phyloP scores from a whole-genome alignment of 2,888 invertebrate genomes.

The Drosophila mimica region DNA sequence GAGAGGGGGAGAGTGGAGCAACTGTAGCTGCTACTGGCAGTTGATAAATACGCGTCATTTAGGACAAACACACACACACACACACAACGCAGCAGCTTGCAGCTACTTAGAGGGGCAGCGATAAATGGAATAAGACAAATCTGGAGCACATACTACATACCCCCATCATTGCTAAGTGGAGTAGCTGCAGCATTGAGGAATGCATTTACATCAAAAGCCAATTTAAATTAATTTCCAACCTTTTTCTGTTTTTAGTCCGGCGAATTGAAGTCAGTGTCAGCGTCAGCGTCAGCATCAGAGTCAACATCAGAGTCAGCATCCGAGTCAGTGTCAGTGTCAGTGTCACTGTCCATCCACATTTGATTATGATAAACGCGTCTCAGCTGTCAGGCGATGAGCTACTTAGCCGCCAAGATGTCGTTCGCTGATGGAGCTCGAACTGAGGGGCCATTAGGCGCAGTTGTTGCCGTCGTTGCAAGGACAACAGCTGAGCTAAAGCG shows the following conservation, averaged over 20 bases:
- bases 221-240: slow-evolving; percentile 85
- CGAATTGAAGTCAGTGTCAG: slow-evolving; percentile 6
- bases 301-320: slow-evolving; percentile 12
- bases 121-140: slow-evolving; percentile 62
- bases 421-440: slow-evolving; percentile 23
- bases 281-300: slow-evolving; percentile 35
- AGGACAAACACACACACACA: slow-evolving; percentile 64
- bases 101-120: slow-evolving; percentile 68
- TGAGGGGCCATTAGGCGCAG: slow-evolving; percentile 66
- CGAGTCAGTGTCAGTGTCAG: slow-evolving; percentile 52
- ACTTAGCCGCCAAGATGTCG: slow-evolving; percentile 73
- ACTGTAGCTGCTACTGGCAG: slow-evolving; percentile 50
- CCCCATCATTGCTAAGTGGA: slow-evolving; percentile 22
- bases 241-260: slow-evolving; percentile 62
- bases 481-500: slow-evolving; percentile 82
- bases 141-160: slow-evolving; percentile 61
- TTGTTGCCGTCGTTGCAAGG: slow-evolving; percentile 33
- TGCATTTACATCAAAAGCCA: slow-evolving; percentile 85
- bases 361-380: slow-evolving; percentile 83
- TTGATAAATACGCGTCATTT: slow-evolving; percentile 78
- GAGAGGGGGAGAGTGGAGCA: neutral
- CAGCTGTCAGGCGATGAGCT: slow-evolving; percentile 80
- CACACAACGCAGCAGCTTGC: slow-evolving; percentile 57
- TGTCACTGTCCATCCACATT: slow-evolving; percentile 53
- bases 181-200: slow-evolving; percentile 77